These are phyloP conservation scores for Phrixothrix hirtus DNA, from an alignment of 2,888 invertebrate species.

Conservation along the genomic window DNA sequence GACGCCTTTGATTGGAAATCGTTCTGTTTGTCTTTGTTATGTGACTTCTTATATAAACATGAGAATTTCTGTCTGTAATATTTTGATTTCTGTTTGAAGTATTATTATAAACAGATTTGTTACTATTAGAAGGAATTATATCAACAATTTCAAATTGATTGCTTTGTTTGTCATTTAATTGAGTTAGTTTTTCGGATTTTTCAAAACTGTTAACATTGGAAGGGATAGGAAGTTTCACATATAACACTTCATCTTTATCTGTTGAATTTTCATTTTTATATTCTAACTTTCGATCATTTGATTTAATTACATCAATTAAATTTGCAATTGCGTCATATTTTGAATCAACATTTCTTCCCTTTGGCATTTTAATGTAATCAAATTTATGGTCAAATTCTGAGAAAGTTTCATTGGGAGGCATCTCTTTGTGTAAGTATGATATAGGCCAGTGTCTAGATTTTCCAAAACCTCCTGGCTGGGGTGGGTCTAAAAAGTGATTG, in stretches of 20 bases:
- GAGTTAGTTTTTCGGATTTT: constrained; percentile 7
- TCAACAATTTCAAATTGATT: constrained; percentile 11
- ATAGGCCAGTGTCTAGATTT: constrained; percentile 70
- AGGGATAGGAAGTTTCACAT: constrained; percentile 52
- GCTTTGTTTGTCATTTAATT: background rate
- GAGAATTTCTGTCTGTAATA: constrained; percentile 13
- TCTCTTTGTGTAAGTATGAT: constrained; percentile 77
- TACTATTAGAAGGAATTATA: background rate
- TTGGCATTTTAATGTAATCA: constrained; percentile 32
- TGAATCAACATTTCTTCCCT: constrained; percentile 19
- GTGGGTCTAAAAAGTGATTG: constrained; percentile 55
- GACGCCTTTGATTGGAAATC: background rate
- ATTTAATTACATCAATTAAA: constrained; percentile 51
- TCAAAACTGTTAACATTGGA: constrained; percentile 43
- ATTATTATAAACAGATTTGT: background rate
- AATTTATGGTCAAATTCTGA: constrained; percentile 23
- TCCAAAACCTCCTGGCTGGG: constrained; percentile 59
- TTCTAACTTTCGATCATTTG: constrained; percentile 50
- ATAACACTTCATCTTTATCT: constrained; percentile 49
- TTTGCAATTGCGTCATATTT: constrained; percentile 51
- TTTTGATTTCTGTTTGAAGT: background rate
- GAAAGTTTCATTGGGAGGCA: constrained; percentile 69
- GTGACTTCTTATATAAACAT: constrained; percentile 45
- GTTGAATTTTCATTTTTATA: constrained; percentile 49
- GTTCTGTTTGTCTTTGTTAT: constrained; percentile 50